phyloP scores from a whole-genome alignment of 2,113 vertebrate species.

The Crocuta crocuta region DNA sequence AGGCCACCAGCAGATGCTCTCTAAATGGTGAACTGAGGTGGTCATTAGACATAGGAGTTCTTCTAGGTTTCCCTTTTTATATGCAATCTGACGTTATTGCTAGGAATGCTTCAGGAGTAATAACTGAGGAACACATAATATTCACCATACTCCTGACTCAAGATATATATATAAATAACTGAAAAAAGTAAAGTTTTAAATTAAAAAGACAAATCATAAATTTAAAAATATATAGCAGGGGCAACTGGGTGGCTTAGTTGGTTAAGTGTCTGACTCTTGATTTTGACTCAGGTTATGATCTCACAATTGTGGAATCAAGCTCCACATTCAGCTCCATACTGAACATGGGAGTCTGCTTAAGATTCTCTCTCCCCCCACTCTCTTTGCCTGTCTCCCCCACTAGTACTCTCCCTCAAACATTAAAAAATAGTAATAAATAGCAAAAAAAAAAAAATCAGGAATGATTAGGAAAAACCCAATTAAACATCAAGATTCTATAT shows the following conservation, averaged over 20 bases:
- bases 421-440: not conserved
- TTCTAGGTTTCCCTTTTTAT: not conserved
- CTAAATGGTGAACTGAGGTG: not conserved
- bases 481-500: not conserved
- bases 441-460: not conserved
- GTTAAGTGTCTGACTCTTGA: too few species aligned
- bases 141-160: not conserved
- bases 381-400: too few species aligned
- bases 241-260: too few species aligned
- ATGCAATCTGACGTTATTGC: not conserved
- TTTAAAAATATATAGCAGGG: not conserved
- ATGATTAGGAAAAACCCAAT: not conserved
- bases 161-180: constrained; percentile 18
- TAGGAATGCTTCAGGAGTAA: not conserved
- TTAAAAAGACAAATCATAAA: not conserved
- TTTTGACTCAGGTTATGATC: too few species aligned
- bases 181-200: not conserved
- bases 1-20: not conserved
- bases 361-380: too few species aligned
- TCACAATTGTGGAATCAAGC: too few species aligned
- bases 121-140: not conserved
- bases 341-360: too few species aligned
- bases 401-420: too few species aligned
- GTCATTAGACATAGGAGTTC: not conserved
- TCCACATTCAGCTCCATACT: too few species aligned